These are phyloP conservation scores for Spodoptera litura DNA, from an alignment of 1,140 invertebrate species.

Conservation along the genomic window DNA sequence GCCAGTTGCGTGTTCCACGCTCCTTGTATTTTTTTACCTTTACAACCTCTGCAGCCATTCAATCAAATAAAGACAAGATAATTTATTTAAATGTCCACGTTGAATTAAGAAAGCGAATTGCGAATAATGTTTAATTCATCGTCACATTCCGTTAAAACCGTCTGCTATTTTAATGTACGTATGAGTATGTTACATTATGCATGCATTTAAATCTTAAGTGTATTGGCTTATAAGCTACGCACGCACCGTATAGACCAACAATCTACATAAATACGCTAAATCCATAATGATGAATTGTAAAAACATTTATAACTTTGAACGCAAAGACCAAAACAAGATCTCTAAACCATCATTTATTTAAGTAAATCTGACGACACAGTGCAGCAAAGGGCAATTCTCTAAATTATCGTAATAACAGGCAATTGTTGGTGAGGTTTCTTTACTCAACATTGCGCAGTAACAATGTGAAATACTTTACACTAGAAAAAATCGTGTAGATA, in stretches of 20 bases:
- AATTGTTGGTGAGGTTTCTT: background rate
- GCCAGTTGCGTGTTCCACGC: constrained; percentile 7
- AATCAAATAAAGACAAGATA: constrained; percentile 8
- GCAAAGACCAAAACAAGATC: background rate
- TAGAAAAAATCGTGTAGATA: constrained; percentile 8
- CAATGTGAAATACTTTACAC: background rate
- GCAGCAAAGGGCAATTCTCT: constrained; percentile 3
- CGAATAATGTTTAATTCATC: constrained; percentile 41
- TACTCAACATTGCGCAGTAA: constrained; percentile 5
- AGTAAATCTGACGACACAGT: background rate
- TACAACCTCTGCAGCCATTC: constrained; percentile 10
- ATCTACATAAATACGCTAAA: constrained; percentile 6
- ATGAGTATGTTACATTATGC: constrained; percentile 25
- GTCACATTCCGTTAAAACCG: constrained; percentile 12
- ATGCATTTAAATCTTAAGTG: constrained; percentile 30
- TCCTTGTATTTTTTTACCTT: constrained; percentile 19
- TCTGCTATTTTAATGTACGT: constrained; percentile 35
- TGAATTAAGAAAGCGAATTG: constrained; percentile 41
- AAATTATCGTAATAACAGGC: constrained; percentile 13
- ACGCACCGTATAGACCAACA: constrained; percentile 3
- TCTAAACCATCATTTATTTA: background rate
- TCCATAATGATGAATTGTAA: background rate
- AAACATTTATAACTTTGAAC: background rate
- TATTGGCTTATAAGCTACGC: constrained; percentile 26
- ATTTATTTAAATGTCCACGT: constrained; percentile 24